Evolutionary conservation across 1,140 invertebrate species (phyloP).

Genomic region (Hydropsyche tenuis): DNA sequence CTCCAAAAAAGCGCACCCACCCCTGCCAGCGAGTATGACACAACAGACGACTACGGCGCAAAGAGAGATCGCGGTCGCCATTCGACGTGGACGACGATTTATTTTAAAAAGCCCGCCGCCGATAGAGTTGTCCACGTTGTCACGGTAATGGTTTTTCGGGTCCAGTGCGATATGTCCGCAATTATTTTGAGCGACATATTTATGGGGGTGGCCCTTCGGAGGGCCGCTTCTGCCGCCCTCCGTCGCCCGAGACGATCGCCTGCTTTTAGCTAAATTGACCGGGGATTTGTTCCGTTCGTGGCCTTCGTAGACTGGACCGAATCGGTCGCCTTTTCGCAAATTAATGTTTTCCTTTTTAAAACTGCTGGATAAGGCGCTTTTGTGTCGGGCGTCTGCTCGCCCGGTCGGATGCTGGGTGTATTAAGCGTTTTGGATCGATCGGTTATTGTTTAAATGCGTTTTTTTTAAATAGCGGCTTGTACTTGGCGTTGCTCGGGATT

Average conservation of each 20-base stretch:
- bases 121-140: conserved; percentile 9
- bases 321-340: conserved; percentile 20
- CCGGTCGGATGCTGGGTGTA: too few species aligned
- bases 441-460: too few species aligned
- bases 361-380: too few species aligned
- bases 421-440: too few species aligned
- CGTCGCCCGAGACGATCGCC: conserved; percentile 19
- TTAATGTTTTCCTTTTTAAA: conserved; percentile 16
- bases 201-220: not conserved
- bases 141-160: conserved; percentile 14
- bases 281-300: conserved; percentile 46
- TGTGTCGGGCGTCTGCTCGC: too few species aligned
- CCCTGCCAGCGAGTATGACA: too few species aligned
- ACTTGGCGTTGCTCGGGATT: too few species aligned
- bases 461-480: too few species aligned
- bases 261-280: conserved; percentile 49
- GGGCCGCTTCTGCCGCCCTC: conserved; percentile 22
- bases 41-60: too few species aligned
- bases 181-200: conserved; percentile 37
- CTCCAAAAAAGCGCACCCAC: too few species aligned
- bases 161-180: conserved; percentile 24
- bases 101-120: conserved; percentile 4
- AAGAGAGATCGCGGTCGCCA: not conserved
- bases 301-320: conserved; percentile 24
- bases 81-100: not conserved